These are phyloP conservation scores for Cerastis leucographa DNA, from an alignment of 2,888 invertebrate genomes.

Conservation along the genomic window DNA sequence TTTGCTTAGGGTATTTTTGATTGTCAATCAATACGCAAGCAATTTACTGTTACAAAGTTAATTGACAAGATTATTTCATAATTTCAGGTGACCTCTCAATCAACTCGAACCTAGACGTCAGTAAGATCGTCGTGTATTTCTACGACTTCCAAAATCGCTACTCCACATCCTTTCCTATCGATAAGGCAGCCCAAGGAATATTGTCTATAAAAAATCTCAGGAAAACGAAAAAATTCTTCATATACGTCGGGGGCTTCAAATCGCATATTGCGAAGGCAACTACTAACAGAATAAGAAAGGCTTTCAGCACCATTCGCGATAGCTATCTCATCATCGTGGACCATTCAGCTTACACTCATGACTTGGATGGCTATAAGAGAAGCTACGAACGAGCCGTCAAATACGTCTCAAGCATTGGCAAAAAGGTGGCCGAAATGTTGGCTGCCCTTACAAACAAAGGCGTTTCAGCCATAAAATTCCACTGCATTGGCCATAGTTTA, in stretches of 20 bases:
- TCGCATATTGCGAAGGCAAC: slow-evolving; percentile 77
- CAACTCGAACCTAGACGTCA: slow-evolving; percentile 21
- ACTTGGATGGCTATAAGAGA: slow-evolving; percentile 75
- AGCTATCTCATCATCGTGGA: slow-evolving; percentile 85
- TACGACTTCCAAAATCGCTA: slow-evolving; percentile 16
- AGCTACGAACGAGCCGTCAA: slow-evolving; percentile 84
- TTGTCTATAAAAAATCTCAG: slow-evolving; percentile 13
- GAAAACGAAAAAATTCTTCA: slow-evolving; percentile 21
- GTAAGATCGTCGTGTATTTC: slow-evolving; percentile 31
- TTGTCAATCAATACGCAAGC: background rate
- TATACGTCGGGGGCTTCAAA: slow-evolving; percentile 40
- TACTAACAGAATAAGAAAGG: slow-evolving; percentile 77
- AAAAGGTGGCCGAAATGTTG: slow-evolving; percentile 79
- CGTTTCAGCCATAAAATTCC: slow-evolving; percentile 79
- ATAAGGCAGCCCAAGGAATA: slow-evolving; percentile 23
- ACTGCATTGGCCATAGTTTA: slow-evolving; percentile 85
- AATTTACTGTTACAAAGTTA: background rate
- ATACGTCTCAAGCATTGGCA: slow-evolving; percentile 83
- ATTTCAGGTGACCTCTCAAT: slow-evolving; percentile 32
- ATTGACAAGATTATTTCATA: background rate
- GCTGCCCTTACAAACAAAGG: slow-evolving; percentile 73
- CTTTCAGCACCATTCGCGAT: slow-evolving; percentile 79
- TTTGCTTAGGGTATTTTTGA: background rate
- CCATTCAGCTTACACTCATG: slow-evolving; percentile 84
- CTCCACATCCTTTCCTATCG: background rate